A percentile compares a stretch with the other conserved stretches of the same genome.
phyloP scores from a whole-genome alignment of 2,888 invertebrate species.

The Aplocera efformata region DNA sequence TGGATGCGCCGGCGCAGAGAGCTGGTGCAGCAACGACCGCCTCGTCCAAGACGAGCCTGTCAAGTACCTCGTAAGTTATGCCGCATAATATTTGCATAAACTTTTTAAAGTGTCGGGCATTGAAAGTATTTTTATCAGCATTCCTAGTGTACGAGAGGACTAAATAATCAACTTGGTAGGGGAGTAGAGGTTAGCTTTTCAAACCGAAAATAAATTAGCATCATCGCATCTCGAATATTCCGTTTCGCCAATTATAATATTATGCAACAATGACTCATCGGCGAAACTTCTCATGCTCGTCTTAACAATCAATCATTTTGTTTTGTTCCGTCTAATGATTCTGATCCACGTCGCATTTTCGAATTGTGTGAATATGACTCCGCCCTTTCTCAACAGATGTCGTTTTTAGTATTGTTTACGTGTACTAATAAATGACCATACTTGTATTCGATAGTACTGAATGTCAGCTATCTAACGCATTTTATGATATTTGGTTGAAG shows the following conservation, averaged over 20 bases:
- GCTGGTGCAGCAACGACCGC: constrained; percentile 83
- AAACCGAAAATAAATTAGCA: not conserved
- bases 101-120: not conserved
- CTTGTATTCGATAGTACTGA: too few species aligned
- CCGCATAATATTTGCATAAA: not conserved
- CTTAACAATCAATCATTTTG: constrained; percentile 17
- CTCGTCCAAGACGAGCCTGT: constrained; percentile 78
- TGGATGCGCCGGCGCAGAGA: constrained; percentile 86
- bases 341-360: constrained; percentile 3
- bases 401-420: too few species aligned
- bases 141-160: too few species aligned
- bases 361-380: too few species aligned
- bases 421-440: too few species aligned
- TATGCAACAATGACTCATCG: constrained; percentile 14
- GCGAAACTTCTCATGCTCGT: constrained; percentile 14
- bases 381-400: too few species aligned
- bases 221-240: constrained; percentile 4
- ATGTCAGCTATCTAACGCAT: too few species aligned
- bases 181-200: not conserved
- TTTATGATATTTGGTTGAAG: too few species aligned
- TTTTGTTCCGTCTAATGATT: constrained; percentile 15
- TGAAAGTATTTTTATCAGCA: too few species aligned
- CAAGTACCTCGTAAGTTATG: constrained; percentile 78
- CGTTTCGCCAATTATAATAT: not conserved
- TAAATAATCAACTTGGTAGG: too few species aligned